Base-by-base conservation (phyloP, 1,140 invertebrate species). In the Brachionus asplanchnoidis region DNA sequence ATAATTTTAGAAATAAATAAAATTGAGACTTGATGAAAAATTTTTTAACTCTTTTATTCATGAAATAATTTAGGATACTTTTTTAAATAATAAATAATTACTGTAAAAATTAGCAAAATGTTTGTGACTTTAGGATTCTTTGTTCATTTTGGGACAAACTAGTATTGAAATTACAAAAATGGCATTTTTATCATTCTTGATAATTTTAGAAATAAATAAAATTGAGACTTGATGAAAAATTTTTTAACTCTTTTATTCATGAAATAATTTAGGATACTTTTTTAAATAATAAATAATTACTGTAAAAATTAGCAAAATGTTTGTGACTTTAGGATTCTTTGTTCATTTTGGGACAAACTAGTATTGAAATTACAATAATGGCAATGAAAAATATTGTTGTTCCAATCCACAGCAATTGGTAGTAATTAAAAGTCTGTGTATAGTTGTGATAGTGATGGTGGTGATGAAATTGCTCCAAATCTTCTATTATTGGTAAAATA, bases 391-490 rank as follows among this genome's bases (percentile, higher is more conserved):
- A 50, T 20, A 77, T 50, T 53, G 73, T 77, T 26, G 73, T 77
- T 14, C 73, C 73, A 46, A 77, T 77, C 73, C 73, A 77, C 46
- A 77, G 26, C 12, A 77, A 36, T 77, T 77, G 73, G 50, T 77
- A 77, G 26, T 50, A 77, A 7, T 46, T 50, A 36, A 77, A 77
- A n/a, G 42, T 77, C 50, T 77, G 73, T 14, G 17, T 77, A 50
- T 77, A 77, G 12, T 50, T 77, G 44, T 77, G 73, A 50, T 77
- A 77, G 20, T 77, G 73, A 46, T 77, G 73, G 42, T 77, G 44
- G 42, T 77, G 73, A 77, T 77, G 73, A 77, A 46, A 46, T 20
- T 23, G 42, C 12, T 77, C 73, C 26, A 77, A 46, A 46, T 77
- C 73, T 77, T 77, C 73, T 77, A 50, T 50, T 77, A 14, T 46